Evolutionary conservation across 2,113 vertebrate species (phyloP).

Genomic region (Saimiri boliviensis): DNA sequence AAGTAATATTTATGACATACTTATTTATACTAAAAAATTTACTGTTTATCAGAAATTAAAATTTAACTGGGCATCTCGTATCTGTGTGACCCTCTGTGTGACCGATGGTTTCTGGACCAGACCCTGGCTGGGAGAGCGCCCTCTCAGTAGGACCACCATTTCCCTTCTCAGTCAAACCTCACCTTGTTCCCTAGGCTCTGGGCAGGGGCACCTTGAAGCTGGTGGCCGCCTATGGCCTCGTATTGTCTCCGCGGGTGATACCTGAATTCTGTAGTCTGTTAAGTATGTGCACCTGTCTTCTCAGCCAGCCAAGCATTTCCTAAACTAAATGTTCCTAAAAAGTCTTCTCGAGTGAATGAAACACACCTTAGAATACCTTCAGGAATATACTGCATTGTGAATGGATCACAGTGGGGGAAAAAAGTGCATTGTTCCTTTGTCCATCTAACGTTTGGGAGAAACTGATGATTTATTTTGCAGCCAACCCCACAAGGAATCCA

Average conservation of each 20-base stretch:
- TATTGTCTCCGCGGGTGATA: accelerated
- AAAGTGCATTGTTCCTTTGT: accelerated
- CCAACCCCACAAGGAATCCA: background rate
- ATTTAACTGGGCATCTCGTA: background rate
- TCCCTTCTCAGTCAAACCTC: background rate
- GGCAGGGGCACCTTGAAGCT: accelerated
- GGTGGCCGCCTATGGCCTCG: background rate
- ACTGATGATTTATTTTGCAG: background rate
- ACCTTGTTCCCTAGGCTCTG: background rate
- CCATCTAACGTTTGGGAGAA: background rate
- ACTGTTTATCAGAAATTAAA: background rate
- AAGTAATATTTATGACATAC: background rate
- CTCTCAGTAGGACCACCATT: background rate
- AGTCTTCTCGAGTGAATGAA: background rate
- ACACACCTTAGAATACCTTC: background rate
- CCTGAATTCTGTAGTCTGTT: no score
- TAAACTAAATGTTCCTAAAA: background rate
- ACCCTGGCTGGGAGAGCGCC: background rate
- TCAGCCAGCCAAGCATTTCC: background rate
- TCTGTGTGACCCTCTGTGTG: background rate
- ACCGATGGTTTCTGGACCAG: background rate
- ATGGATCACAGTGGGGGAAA: background rate
- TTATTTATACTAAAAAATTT: background rate
- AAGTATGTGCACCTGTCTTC: background rate
- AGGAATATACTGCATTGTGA: background rate